Evolutionary conservation across 2,113 vertebrate species (phyloP).

Genomic region (Xenotilapia longispinis): DNA sequence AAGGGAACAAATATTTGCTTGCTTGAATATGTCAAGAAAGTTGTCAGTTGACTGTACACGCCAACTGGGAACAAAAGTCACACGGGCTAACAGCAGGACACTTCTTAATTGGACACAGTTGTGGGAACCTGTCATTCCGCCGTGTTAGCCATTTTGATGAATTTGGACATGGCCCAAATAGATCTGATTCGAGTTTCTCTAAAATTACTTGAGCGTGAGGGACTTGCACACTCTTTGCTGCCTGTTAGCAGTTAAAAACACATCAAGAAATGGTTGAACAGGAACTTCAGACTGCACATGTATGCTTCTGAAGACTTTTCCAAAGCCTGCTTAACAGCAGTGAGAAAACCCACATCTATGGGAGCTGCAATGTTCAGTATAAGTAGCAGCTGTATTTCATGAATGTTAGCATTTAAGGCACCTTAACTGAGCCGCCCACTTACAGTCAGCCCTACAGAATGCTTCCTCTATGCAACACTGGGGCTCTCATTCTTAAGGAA

Average conservation of each 20-base stretch:
- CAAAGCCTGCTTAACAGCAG: background rate
- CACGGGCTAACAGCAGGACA: conserved; percentile 17
- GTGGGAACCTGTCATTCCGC: conserved; percentile 3
- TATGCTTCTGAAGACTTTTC: background rate
- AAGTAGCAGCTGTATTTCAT: background rate
- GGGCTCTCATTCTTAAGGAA: background rate
- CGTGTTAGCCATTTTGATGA: background rate
- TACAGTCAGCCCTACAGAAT: background rate
- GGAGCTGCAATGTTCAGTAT: background rate
- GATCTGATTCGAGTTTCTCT: background rate
- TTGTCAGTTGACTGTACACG: background rate
- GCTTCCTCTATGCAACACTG: background rate
- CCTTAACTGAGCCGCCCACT: background rate
- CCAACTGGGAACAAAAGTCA: background rate
- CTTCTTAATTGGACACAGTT: conserved; percentile 40
- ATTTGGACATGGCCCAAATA: background rate
- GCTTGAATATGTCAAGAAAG: background rate
- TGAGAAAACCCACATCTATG: background rate
- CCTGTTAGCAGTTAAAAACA: background rate
- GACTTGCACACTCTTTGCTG: background rate
- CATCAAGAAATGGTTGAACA: background rate
- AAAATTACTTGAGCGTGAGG: background rate
- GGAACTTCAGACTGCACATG: background rate
- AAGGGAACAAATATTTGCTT: background rate
- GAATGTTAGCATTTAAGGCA: background rate